Percentiles rank a stretch among this genome's conserved stretches.
These are phyloP conservation scores for Euthynnus affinis DNA, from an alignment of 2,797 vertebrate genomes.

Conservation along the genomic window DNA sequence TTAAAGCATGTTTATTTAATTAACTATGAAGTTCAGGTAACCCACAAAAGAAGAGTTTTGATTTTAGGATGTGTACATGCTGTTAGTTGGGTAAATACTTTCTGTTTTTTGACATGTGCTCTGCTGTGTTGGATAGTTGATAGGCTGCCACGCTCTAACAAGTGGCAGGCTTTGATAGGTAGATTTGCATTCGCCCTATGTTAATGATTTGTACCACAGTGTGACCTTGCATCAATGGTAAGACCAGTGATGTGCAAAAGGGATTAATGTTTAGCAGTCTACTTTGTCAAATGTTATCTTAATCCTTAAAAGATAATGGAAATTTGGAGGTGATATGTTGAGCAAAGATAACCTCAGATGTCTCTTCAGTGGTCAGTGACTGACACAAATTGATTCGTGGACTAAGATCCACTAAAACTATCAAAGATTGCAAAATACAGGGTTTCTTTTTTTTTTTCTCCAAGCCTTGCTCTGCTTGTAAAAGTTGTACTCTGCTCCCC, in stretches of 20 bases:
- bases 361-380: constrained; percentile 10
- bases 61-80: background rate
- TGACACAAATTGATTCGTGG: constrained; percentile 37
- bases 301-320: constrained; percentile 23
- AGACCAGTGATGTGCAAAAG: constrained; percentile 35
- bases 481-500: constrained; percentile 61
- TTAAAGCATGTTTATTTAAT: constrained; percentile 20
- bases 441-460: no score
- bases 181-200: constrained; percentile 33
- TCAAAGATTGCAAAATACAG: background rate
- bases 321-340: constrained; percentile 16
- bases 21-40: background rate
- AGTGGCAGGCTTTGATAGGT: constrained; percentile 32
- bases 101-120: background rate
- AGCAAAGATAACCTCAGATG: constrained; percentile 18
- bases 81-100: background rate
- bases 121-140: background rate
- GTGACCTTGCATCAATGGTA: constrained; percentile 33
- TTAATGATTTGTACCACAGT: constrained; percentile 31
- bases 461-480: background rate
- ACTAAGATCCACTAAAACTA: background rate
- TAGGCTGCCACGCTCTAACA: constrained; percentile 5
- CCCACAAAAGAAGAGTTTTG: background rate
- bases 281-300: constrained; percentile 36
- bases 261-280: constrained; percentile 26